Evolutionary conservation across 1,140 invertebrate genomes (phyloP).

Genomic region (Spodoptera frugiperda): DNA sequence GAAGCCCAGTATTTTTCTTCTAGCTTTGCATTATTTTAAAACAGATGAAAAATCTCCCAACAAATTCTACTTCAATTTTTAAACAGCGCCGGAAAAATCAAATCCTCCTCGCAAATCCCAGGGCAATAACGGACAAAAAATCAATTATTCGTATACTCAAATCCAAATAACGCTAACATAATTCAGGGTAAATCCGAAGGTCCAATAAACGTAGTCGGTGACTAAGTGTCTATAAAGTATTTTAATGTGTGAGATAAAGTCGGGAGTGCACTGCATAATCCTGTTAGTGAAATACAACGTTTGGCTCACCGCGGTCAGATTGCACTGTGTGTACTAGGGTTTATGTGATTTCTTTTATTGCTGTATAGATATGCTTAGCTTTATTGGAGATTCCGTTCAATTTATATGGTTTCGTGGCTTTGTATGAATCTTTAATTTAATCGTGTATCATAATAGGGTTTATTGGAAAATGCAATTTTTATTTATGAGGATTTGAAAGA

Average conservation of each 20-base stretch:
- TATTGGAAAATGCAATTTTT: background rate
- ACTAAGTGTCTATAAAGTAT: slow-evolving; percentile 58
- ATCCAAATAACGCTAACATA: slow-evolving; percentile 32
- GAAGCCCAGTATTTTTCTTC: too few species aligned
- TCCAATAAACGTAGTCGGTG: slow-evolving; percentile 27
- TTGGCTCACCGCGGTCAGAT: slow-evolving; percentile 24
- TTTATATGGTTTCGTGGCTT: slow-evolving; percentile 4
- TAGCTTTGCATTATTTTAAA: too few species aligned
- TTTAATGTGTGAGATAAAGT: slow-evolving; percentile 59
- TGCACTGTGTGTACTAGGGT: slow-evolving; percentile 16
- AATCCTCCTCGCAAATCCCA: background rate
- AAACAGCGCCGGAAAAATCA: background rate
- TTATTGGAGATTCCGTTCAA: slow-evolving; percentile 12
- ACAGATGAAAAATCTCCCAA: background rate
- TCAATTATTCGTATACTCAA: slow-evolving; percentile 37
- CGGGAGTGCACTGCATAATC: slow-evolving; percentile 38
- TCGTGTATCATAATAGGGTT: background rate
- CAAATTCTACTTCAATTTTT: background rate
- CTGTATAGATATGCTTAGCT: slow-evolving; percentile 27
- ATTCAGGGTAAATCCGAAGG: slow-evolving; percentile 14
- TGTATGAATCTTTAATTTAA: slow-evolving; percentile 4
- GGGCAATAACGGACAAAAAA: slow-evolving; percentile 14
- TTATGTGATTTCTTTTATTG: slow-evolving; percentile 33
- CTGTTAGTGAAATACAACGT: slow-evolving; percentile 35
- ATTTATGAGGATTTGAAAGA: background rate